Percentiles rank a stretch among this genome's conserved stretches.
These are phyloP conservation scores for Anguilla obscura DNA, from an alignment of 2,797 vertebrate genomes.

Conservation along the genomic window DNA sequence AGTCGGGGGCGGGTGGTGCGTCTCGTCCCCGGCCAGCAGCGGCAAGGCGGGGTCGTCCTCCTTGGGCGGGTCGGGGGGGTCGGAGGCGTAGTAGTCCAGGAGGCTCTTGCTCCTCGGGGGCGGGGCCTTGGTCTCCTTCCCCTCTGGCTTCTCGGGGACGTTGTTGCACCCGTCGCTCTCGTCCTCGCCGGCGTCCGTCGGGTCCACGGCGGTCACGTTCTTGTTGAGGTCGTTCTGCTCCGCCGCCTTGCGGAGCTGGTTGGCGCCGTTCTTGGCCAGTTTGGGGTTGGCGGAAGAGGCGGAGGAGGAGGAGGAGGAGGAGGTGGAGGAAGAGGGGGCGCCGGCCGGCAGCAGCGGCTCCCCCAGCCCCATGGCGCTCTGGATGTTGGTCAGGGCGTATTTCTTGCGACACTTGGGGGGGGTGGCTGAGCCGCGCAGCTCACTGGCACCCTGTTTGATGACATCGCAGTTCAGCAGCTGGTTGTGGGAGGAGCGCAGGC, in stretches of 20 bases:
- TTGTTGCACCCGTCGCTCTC: slow-evolving; percentile 56
- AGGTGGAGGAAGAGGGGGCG: slow-evolving; percentile 80
- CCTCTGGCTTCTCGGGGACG: slow-evolving; percentile 84
- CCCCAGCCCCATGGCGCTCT: slow-evolving; percentile 85
- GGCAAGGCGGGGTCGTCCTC: slow-evolving; percentile 59
- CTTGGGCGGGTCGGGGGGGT: slow-evolving; percentile 65
- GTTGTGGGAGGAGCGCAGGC: slow-evolving; percentile 91
- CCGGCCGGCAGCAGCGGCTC: slow-evolving; percentile 78
- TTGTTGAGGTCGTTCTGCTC: slow-evolving; percentile 89
- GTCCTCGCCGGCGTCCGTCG: slow-evolving; percentile 48
- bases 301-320: slow-evolving; percentile 71
- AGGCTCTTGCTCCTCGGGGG: slow-evolving; percentile 92
- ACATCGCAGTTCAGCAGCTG: slow-evolving; percentile 88
- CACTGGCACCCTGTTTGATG: slow-evolving; percentile 72
- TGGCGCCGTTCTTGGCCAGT: slow-evolving; percentile 95
- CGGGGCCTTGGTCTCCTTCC: slow-evolving; percentile 80
- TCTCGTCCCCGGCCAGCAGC: slow-evolving; percentile 56
- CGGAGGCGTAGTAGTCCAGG: slow-evolving; percentile 83
- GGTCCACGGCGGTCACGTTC: slow-evolving; percentile 75
- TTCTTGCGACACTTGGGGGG: slow-evolving; percentile 91
- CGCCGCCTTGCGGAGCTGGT: slow-evolving; percentile 90
- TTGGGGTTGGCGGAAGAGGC: slow-evolving; percentile 84
- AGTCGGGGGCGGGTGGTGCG: slow-evolving; percentile 58
- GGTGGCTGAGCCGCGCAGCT: slow-evolving; percentile 77
- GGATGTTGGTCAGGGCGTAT: slow-evolving; percentile 85